Percentiles rank a stretch among this genome's conserved stretches.
Conservation (phyloP, 2,888 invertebrate genomes). For the Emmelina monodactyla region DNA sequence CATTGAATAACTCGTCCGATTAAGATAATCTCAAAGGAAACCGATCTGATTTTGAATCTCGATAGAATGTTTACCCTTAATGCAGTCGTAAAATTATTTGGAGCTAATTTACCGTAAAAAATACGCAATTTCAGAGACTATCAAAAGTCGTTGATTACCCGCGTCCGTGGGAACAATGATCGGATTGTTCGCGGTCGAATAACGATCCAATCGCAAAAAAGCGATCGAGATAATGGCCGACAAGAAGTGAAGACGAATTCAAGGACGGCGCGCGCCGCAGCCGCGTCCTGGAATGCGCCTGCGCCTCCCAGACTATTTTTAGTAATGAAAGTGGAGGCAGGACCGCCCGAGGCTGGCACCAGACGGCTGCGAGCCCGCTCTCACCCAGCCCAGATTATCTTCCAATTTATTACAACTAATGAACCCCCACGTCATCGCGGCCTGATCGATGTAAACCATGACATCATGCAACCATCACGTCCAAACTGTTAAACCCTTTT, state of each 20-base stretch:
- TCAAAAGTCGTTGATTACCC: conserved; percentile 39
- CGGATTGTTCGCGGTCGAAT: conserved; percentile 55
- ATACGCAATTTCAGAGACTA: conserved; percentile 42
- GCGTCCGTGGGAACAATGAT: conserved; percentile 52
- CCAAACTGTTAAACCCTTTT: background rate
- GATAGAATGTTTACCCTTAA: conserved; percentile 19
- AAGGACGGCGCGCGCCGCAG: conserved; percentile 39
- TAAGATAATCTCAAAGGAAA: conserved; percentile 21
- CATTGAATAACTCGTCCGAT: background rate
- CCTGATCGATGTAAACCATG: background rate
- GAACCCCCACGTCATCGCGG: background rate
- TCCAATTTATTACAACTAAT: background rate
- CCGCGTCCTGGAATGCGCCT: conserved; percentile 39
- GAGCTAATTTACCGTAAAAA: conserved; percentile 42
- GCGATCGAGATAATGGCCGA: conserved; percentile 50
- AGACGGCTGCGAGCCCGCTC: conserved; percentile 21
- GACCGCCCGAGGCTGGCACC: conserved; percentile 41
- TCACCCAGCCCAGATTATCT: background rate
- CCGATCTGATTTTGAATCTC: conserved; percentile 17
- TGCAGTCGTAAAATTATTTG: conserved; percentile 25
- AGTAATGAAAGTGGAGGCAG: conserved; percentile 54
- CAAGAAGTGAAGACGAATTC: conserved; percentile 29
- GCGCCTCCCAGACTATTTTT: conserved; percentile 58
- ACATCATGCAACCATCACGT: background rate
- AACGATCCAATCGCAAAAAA: conserved; percentile 61